phyloP scores from a whole-genome alignment of 2,113 vertebrate species.

The Sinocyclocheilus anshuiensis region DNA sequence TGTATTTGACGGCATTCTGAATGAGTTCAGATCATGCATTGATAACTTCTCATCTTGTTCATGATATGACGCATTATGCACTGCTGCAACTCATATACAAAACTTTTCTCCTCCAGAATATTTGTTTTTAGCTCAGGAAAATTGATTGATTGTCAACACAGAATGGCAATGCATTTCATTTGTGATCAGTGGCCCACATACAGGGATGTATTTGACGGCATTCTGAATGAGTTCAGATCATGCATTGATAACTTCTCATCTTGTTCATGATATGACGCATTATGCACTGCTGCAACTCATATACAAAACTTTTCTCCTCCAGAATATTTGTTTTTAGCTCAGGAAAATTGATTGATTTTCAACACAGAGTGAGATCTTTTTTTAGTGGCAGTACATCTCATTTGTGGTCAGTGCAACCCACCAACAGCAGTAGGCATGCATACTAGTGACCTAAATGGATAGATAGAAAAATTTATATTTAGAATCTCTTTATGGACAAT shows the following conservation, averaged over 20 bases:
- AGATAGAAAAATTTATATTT: too few relatives aligned
- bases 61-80: not conserved
- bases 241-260: not conserved
- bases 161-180: not conserved
- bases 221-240: not conserved
- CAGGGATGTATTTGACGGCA: not conserved
- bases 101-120: not conserved
- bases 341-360: not conserved
- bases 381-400: not conserved
- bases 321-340: not conserved
- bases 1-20: not conserved
- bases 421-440: not conserved
- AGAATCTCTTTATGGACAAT: not conserved
- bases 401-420: not conserved
- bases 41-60: not conserved
- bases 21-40: not conserved
- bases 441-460: not conserved
- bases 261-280: not conserved
- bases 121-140: not conserved
- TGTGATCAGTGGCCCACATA: not conserved
- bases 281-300: not conserved
- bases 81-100: not conserved
- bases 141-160: not conserved
- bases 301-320: not conserved
- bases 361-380: too few relatives aligned